Percentiles rank a stretch among this genome's conserved stretches.
These are phyloP conservation scores for Augiades crinisus DNA, from an alignment of 2,888 invertebrate species.

Conservation along the genomic window DNA sequence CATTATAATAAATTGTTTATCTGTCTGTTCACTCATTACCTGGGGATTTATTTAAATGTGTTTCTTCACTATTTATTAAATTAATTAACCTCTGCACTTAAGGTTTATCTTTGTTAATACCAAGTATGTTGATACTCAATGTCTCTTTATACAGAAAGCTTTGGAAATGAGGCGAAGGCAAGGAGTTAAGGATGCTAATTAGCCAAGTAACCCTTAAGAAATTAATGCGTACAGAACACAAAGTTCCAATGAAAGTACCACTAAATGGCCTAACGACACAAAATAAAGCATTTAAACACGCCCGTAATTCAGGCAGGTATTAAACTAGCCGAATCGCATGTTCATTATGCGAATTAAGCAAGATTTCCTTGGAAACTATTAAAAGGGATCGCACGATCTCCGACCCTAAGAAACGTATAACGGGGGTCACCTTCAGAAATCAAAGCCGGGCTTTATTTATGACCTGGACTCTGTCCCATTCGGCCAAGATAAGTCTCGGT, in stretches of 20 bases:
- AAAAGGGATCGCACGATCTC: slow-evolving; percentile 65
- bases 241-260: slow-evolving; percentile 36
- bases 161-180: background rate
- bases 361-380: slow-evolving; percentile 68
- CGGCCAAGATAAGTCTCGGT: slow-evolving; percentile 66
- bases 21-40: background rate
- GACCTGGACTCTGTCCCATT: slow-evolving; percentile 64
- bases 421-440: slow-evolving; percentile 73
- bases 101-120: too few relatives aligned
- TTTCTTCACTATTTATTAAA: too few relatives aligned
- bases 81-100: too few relatives aligned
- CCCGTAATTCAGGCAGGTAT: slow-evolving; percentile 41
- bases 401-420: slow-evolving; percentile 55
- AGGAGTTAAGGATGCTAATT: background rate
- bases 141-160: background rate
- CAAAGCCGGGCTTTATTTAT: slow-evolving; percentile 75
- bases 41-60: background rate
- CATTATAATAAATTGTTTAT: slow-evolving; percentile 17
- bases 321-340: slow-evolving; percentile 53
- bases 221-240: slow-evolving; percentile 46
- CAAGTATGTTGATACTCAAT: too few relatives aligned
- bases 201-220: slow-evolving; percentile 48
- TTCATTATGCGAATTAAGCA: slow-evolving; percentile 68
- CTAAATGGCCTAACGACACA: slow-evolving; percentile 38
- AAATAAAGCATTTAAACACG: slow-evolving; percentile 38